Percentiles rank a stretch among this genome's conserved stretches.
Evolutionary conservation across 1,140 invertebrate species (phyloP).

Genomic region (Listronotus bonariensis): DNA sequence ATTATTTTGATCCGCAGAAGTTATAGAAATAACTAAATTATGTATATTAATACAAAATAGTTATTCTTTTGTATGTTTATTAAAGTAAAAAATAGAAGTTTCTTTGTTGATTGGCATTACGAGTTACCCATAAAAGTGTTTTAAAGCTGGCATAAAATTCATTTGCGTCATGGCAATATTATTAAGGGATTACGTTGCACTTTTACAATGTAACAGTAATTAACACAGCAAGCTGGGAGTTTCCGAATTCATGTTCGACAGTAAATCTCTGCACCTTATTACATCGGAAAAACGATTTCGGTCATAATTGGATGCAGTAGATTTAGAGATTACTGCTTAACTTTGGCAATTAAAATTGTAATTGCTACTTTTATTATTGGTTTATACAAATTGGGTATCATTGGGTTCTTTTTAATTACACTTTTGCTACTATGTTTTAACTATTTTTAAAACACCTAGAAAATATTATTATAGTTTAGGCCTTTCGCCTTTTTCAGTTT

Average conservation of each 20-base stretch:
- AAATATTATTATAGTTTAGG: too few relatives aligned
- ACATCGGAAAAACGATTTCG: conserved; percentile 30
- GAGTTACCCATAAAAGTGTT: too few relatives aligned
- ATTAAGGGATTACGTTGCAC: conserved; percentile 19
- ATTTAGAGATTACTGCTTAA: conserved; percentile 33
- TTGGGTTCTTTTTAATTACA: not conserved
- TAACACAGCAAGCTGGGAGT: conserved; percentile 14
- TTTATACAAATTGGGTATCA: conserved; percentile 22
- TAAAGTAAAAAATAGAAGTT: too few relatives aligned
- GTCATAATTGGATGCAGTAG: conserved; percentile 32
- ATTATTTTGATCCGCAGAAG: too few relatives aligned
- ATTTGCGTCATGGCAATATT: not conserved
- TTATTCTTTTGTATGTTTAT: too few relatives aligned
- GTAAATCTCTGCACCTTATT: conserved; percentile 33
- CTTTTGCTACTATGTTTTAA: too few relatives aligned
- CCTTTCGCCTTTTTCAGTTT: too few relatives aligned
- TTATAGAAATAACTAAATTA: too few relatives aligned
- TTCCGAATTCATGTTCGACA: conserved; percentile 28
- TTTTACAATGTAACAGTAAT: conserved; percentile 32
- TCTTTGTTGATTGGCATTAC: too few relatives aligned
- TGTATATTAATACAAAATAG: too few relatives aligned
- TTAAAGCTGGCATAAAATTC: conserved; percentile 4
- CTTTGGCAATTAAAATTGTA: conserved; percentile 30
- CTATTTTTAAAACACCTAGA: too few relatives aligned
- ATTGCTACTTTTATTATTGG: conserved; percentile 35